Evolutionary conservation across 2,888 invertebrate species (phyloP).

Genomic region (Limnephilus rhombicus): DNA sequence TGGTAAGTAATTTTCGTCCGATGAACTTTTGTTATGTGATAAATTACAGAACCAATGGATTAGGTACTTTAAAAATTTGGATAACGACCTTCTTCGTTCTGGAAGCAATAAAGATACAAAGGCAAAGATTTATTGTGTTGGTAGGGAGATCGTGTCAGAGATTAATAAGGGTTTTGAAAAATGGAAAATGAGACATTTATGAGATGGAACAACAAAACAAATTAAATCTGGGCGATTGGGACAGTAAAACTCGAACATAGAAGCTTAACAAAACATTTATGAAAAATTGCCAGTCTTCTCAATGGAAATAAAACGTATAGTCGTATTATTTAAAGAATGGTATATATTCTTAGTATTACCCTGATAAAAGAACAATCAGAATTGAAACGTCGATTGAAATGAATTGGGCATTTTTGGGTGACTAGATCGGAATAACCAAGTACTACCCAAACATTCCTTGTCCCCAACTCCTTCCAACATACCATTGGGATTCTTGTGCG

Average conservation of each 20-base stretch:
- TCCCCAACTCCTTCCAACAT: no score
- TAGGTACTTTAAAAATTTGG: background rate
- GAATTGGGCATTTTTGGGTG: no score
- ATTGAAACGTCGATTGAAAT: background rate
- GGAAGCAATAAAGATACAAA: background rate
- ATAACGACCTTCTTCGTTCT: background rate
- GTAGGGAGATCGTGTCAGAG: background rate
- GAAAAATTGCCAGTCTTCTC: background rate
- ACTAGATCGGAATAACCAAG: no score
- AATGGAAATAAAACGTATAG: background rate
- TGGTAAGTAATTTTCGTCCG: slow-evolving; percentile 3
- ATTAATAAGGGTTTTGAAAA: background rate
- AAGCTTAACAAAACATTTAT: background rate
- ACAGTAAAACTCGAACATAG: background rate
- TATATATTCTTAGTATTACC: no score
- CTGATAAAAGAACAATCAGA: no score
- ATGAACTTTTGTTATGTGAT: slow-evolving; percentile 13
- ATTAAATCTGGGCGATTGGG: background rate
- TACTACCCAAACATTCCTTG: no score
- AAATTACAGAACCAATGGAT: background rate
- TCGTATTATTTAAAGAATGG: no score
- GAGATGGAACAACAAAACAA: background rate
- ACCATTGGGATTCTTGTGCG: no score
- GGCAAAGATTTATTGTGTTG: background rate
- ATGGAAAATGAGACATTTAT: background rate